Conservation (phyloP, 2,888 invertebrate species). For the Andrena fulva region DNA sequence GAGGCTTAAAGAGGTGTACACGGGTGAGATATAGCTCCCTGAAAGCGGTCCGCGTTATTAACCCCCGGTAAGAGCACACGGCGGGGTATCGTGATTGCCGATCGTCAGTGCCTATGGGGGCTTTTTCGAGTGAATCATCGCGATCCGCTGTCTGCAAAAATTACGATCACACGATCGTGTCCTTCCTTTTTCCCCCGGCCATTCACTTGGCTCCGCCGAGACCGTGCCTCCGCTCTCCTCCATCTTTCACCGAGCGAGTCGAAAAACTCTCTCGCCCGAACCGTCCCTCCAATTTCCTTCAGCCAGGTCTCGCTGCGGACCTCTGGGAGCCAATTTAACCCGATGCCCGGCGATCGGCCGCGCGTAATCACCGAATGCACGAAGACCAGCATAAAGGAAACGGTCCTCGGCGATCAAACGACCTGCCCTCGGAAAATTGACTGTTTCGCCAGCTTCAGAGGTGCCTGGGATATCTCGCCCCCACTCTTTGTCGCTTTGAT, state of each 20-base stretch:
- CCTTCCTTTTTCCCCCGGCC: conserved; percentile 36
- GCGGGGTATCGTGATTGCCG: conserved; percentile 76
- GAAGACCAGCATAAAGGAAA: conserved; percentile 29
- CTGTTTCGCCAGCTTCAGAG: conserved; percentile 25
- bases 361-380: conserved; percentile 53
- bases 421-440: conserved; percentile 44
- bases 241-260: conserved; percentile 14
- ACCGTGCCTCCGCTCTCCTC: not conserved
- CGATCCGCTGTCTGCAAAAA: conserved; percentile 69
- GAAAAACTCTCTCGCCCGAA: conserved; percentile 28
- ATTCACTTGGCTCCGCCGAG: conserved; percentile 20
- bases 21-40: conserved; percentile 76
- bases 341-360: conserved; percentile 35
- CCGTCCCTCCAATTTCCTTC: conserved; percentile 54
- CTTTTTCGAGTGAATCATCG: conserved; percentile 71
- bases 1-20: conserved; percentile 64
- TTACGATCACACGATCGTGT: conserved; percentile 74
- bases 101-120: conserved; percentile 72
- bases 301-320: conserved; percentile 3
- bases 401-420: conserved; percentile 13
- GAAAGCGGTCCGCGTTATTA: conserved; percentile 77
- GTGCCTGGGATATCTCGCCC: not conserved
- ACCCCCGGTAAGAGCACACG: conserved; percentile 70
- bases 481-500: conserved; percentile 2
- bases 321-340: conserved; percentile 52